These are phyloP conservation scores for Petrolisthes cinctipes DNA, from an alignment of 2,888 invertebrate species.

Conservation along the genomic window DNA sequence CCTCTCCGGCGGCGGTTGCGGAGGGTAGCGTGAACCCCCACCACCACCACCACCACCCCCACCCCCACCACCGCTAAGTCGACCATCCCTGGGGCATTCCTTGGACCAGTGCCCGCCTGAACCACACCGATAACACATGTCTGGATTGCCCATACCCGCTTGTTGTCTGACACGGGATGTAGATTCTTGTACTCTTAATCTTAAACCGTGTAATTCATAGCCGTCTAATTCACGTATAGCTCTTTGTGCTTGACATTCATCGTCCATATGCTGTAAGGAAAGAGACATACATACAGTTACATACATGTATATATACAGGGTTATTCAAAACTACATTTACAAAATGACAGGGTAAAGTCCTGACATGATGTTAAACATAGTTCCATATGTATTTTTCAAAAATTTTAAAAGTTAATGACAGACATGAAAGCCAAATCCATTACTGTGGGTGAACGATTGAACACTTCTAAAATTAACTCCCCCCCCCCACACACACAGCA, in stretches of 20 bases:
- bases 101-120: constrained; percentile 96
- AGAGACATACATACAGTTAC: too few relatives aligned
- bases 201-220: constrained; percentile 87
- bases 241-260: constrained; percentile 88
- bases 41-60: not conserved
- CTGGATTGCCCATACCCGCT: constrained; percentile 96
- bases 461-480: too few relatives aligned
- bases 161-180: constrained; percentile 93
- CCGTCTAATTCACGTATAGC: constrained; percentile 94
- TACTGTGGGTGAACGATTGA: too few relatives aligned
- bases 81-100: constrained; percentile 76
- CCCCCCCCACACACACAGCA: too few relatives aligned
- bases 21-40: not conserved
- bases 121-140: constrained; percentile 93
- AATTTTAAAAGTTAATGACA: too few relatives aligned
- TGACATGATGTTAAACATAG: too few relatives aligned
- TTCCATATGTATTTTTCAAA: too few relatives aligned
- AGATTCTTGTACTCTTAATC: constrained; percentile 84
- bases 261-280: constrained; percentile 82
- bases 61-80: not conserved
- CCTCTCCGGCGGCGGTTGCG: not conserved
- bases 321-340: too few relatives aligned
- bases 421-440: too few relatives aligned
- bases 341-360: too few relatives aligned
- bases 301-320: too few relatives aligned